Evolutionary conservation across 2,797 vertebrate genomes (phyloP), one percentile per base, ranked within the genome.

Genomic region (Trachurus trachurus): DNA sequence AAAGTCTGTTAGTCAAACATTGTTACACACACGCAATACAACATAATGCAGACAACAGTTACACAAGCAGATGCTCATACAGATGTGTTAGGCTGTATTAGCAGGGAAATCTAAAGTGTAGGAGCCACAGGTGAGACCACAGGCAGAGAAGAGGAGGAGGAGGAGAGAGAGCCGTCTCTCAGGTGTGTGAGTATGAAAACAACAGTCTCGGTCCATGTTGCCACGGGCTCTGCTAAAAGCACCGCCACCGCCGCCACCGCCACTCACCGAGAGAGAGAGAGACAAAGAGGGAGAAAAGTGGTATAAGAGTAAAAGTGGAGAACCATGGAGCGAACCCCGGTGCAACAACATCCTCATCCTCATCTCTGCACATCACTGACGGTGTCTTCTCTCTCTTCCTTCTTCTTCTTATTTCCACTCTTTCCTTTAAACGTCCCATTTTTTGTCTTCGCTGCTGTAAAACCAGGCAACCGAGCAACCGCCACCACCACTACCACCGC

Each of bases 311-410:
- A 31, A 80, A 82, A 8, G 76, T 63, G 11, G 40, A 31, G 79
- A 90, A 92, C 82, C 61, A 40, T 73, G 82, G 80, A 31, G 83
- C 76, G 74, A 84, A 79, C 74, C 79, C 78, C 71, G 50, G 80
- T 21, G 60, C 84, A 87, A 88, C 59, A 82, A 85, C 78, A 85
- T 79, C 82, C 65, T 34, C 78, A 85, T 79, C 82, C 65, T 34
- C 31, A 34, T 34, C 63, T 78, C 80, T 87, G 74, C 61, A 76
- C 56, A 80, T 74, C 74, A 42, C 77, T 64, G 60, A 79, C 69
- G 53, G 47, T 15, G n/a, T 68, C 56, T 50, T 50, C 26, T 45
- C 77, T 74, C 15, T 12, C 19, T 22, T 7, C 31, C 40, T 44
- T 19, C 29, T 19, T 7, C 10, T 40, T 40, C 10, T 40, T 40